Evolutionary conservation across 2,888 invertebrate species (phyloP), one percentile per base, ranked within the genome.

Genomic region (Agrilus mali): DNA sequence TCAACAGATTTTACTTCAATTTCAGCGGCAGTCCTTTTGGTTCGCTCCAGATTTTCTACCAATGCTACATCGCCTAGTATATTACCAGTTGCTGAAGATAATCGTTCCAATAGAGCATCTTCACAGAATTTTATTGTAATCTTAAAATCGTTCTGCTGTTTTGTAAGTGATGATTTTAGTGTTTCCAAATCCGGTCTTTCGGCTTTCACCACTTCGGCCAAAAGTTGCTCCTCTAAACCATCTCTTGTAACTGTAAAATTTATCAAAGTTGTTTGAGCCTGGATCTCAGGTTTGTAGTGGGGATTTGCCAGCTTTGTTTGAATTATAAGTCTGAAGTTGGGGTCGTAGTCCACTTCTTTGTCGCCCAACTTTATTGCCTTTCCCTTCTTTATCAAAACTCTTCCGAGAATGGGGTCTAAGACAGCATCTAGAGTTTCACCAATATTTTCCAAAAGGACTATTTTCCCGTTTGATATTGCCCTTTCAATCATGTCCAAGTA

Each of bases 251-350:
- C 94, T 2, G 94, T 94, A 58, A 95, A 95, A 67, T 95, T 94
- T 48, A 95, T 93, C 13, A 95, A 74, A 1, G 94, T 94, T 7
- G 92, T 86, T 68, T 95, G 94, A 0, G 94, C 94, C 67, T 95
- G 94, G 80, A 94, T 87, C 69, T 95, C 94, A 0, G 94, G 94
- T 60, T 94, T 90, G 63, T 93, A 95, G 68, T 94, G 94, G 0
- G 94, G 94, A 69, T 95, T 95, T 1, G 89, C 92, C 47, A 95
- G 67, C 67, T 95, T 95, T 0, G 94, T 94, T 62, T 95, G 94
- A 1, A 95, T 64, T 49, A 95, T 80, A 4, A 95, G 70, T 8
- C 83, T 77, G 68, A 95, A 95, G 38, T 71, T 74, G 0, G 78
- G 77, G 67, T 88, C 80, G 64, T 80, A 94, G 63, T 94, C 93